Conservation (phyloP, 1,140 invertebrate genomes). For the Spodoptera litura region DNA sequence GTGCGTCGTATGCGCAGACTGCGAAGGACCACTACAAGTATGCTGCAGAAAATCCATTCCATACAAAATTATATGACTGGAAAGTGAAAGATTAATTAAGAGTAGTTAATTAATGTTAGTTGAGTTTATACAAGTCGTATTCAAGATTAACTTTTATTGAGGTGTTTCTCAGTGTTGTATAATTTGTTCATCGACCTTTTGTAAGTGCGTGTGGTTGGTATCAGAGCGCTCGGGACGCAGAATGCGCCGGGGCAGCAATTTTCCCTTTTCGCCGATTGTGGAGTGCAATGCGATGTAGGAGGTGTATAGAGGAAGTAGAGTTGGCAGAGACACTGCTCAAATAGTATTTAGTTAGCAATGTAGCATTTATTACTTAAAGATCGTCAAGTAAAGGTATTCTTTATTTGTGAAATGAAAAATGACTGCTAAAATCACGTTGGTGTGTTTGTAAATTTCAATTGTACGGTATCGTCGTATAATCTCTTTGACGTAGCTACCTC, state of each 20-base stretch:
- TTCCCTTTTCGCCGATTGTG: constrained; percentile 61
- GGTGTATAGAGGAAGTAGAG: constrained; percentile 53
- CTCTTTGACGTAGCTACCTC: too few relatives aligned
- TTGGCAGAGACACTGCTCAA: constrained; percentile 39
- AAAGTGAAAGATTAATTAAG: neutral
- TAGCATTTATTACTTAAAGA: too few relatives aligned
- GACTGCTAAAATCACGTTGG: too few relatives aligned
- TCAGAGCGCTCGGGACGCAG: constrained; percentile 40
- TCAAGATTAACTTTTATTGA: neutral
- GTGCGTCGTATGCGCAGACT: constrained; percentile 18
- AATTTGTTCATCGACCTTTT: neutral
- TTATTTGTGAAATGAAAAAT: too few relatives aligned
- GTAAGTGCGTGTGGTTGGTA: neutral
- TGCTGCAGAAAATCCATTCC: neutral
- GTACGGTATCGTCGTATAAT: too few relatives aligned
- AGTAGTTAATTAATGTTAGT: neutral
- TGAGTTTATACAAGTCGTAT: neutral
- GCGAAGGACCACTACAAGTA: neutral
- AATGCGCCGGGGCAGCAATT: constrained; percentile 59
- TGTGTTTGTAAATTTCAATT: too few relatives aligned
- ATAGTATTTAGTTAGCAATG: neutral
- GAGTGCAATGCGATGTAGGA: constrained; percentile 48
- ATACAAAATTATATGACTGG: neutral
- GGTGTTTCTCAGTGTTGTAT: neutral
- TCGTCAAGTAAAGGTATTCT: too few relatives aligned